Base-by-base conservation (phyloP, 2,797 vertebrate species). In the Eutrigla gurnardus region DNA sequence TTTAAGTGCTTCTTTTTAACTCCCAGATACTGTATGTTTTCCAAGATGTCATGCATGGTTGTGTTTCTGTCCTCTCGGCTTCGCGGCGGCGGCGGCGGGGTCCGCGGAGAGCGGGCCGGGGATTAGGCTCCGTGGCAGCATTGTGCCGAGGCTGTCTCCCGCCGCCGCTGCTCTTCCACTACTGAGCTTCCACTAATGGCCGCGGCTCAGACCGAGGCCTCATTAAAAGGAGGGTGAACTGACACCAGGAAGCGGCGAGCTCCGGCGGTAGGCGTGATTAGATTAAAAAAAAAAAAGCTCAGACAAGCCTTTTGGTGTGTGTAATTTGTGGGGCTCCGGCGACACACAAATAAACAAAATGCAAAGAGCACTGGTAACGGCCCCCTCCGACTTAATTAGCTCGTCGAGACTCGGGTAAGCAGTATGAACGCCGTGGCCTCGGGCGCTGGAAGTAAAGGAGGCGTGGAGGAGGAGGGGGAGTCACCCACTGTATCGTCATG, bases 291-390 rank as follows among this genome's bases (percentile, higher is more conserved):
- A 25, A 25, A 25, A 25, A 92, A 93, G 91, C 93, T 93, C 90
- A 93, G 90, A 89, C 91, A 74, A 91, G 92, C 89, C 91, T 18
- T 93, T 88, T 89, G 91, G 88, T 91, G 80, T 83, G 85, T 88
- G 87, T 92, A 87, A 92, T 93, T 92, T 93, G 88, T 40, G 78
- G 80, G 70, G 84, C 84, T 87, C 81, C 65, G 85, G 78, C 81
- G 82, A 88, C 88, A 88, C 90, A 90, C 92, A 92, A 90, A 89
- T 89, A 93, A 93, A 94, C 92, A 93, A 90, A 91, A 88, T 61
- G 78, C 83, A 70, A 25, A 85, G 88, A 90, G 88, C 87, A 87
- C 88, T 91, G 83, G 86, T 86, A 92, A 77, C 88, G 85, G 80
- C 85, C 82, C 64, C 89, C 83, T 25, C 25, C 25, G 25, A 25